Evolutionary conservation across 1,140 invertebrate genomes (phyloP), one percentile per base, ranked within the genome.

Genomic region (Telenomus remus): DNA sequence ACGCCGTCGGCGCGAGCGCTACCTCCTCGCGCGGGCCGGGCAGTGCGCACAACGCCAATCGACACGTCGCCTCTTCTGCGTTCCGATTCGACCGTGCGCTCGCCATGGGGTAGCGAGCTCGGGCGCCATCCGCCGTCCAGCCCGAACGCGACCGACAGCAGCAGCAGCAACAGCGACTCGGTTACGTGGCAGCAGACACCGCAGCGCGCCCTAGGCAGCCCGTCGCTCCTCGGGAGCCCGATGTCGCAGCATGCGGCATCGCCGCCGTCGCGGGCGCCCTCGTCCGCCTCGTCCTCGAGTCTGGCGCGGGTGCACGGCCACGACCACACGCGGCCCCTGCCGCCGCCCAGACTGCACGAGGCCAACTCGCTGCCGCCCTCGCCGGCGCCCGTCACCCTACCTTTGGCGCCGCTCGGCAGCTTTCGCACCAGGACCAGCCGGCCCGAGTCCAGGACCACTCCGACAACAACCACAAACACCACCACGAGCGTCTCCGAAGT

Each of bases 1-100:
- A 90, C 89, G 87, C 86, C 89, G 89, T 87, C 89, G 88, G 87
- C 87, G 86, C 79, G 89, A 89, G 88, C 88, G 87, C 86, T 80
- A 85, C 82, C 84, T 84, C 82, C 85, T 85, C 85, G 86, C 74
- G 85, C 84, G 79, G 84, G 85, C 80, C 85, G 86, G 84, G 78
- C 85, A 85, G 86, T 86, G 89, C 90, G 89, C 87, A 89, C 87
- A 85, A 88, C 81, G 76, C 78, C 82, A 79, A 73, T 64, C 72
- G 56, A 81, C 72, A 65, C 78, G 63, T 44, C 79, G 70, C 61
- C 64, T 51, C 55, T 76, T 66, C 49, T 66, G 48, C 78, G 48
- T 69, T 47, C 76, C 75, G 54, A 64, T 63, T 39, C 73, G 75
- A 54, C 78, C 74, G 55, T 79, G 81, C 66, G 66, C 39, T 37